Evolutionary conservation across 2,113 vertebrate species (phyloP), one percentile per base, ranked within the genome.

Genomic region (Channa argus): DNA sequence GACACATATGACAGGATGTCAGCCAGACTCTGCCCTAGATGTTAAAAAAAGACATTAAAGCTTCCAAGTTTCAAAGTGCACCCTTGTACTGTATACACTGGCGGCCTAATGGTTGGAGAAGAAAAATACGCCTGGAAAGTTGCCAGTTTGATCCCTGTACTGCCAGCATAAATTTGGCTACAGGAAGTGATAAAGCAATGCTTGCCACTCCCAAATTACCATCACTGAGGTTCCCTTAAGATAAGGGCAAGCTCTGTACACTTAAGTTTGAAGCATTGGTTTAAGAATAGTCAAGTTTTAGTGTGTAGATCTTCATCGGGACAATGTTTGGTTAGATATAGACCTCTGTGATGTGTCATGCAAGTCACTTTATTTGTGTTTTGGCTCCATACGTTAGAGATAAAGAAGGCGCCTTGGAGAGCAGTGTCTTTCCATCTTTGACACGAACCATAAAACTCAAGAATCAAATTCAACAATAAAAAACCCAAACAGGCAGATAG

Each of bases 1-100:
- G 6, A 43, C 53, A 51, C 6, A 56, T 50, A 15, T 72, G 38
- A 69, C 34, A 60, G 33, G 36, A n/a, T 73, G 34, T 43, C 52
- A 53, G 11, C 3, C 3, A 34, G 39, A 8, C 33, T 33, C n/a
- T 3, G 2, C 14, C 33, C 38, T 6, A 11, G 38, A 36, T 24
- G 2, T 55, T 24, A 24, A 38, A 58, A 8, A n/a, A n/a, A 34
- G 45, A 38, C 2, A 4, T 52, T 63, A 34, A 4, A 75, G 38
- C 24, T 52, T 52, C 24, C 65, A 64, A 39, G 39, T n/a, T 5
- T 45, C 24, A 24, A 24, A 24, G 24, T 24, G 24, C 24, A 24
- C 24, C 24, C 24, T 24, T 24, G 24, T 24, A 24, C 24, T 24
- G 24, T 24, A 24, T 24, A 24, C 24, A 24, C 24, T 24, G 24